Percentiles rank a stretch among this genome's conserved stretches.
These are phyloP conservation scores for Haliclona indistincta DNA, from an alignment of 37 sponge, comb jelly and placozoan species.

Conservation along the genomic window DNA sequence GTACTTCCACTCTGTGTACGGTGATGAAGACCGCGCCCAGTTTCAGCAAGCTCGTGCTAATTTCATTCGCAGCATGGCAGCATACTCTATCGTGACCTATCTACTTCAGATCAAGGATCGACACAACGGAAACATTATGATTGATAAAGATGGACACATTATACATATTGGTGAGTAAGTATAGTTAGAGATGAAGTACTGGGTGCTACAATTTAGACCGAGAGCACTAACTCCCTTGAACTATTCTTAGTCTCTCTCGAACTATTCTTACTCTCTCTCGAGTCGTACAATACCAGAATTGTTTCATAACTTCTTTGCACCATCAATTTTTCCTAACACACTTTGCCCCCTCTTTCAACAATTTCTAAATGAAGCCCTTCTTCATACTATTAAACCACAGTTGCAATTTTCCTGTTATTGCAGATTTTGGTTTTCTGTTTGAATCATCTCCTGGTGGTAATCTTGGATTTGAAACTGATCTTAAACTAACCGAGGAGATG, in stretches of 20 bases:
- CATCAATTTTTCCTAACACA: no score
- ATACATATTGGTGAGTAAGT: conserved; percentile 90
- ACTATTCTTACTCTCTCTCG: no score
- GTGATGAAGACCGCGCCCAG: conserved; percentile 66
- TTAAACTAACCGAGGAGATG: conserved; percentile 98
- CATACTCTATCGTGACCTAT: conserved; percentile 89
- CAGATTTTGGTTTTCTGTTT: conserved; percentile 98
- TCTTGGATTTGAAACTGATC: conserved; percentile 96
- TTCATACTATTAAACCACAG: no score
- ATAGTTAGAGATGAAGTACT: no score
- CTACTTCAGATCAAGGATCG: conserved; percentile 97
- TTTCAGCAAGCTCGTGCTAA: conserved; percentile 89
- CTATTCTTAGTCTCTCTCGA: no score
- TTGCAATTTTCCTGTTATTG: no score
- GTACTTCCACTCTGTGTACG: conserved; percentile 81
- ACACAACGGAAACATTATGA: conserved; percentile 99
- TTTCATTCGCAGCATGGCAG: conserved; percentile 96
- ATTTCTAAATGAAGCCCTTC: no score
- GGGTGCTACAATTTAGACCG: no score
- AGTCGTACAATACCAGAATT: no score
- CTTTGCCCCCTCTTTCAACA: no score
- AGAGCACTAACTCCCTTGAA: no score
- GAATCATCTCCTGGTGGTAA: conserved; percentile 99
- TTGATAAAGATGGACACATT: conserved; percentile 88
- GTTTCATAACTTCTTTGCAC: no score